phyloP scores from a whole-genome alignment of 1,140 invertebrate genomes.

The Mycetomoellerius zeteki region DNA sequence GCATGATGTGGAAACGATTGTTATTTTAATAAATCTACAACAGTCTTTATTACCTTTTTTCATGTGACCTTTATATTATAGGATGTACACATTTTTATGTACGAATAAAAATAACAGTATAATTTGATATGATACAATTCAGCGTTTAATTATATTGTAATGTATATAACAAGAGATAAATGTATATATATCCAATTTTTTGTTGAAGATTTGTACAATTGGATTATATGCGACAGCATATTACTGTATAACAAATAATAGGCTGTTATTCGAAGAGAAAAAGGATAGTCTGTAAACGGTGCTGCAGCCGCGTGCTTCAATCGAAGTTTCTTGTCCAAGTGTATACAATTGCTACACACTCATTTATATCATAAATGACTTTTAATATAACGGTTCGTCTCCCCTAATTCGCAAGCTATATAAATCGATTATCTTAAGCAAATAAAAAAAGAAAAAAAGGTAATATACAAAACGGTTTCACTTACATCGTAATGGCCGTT shows the following conservation, averaged over 20 bases:
- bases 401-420: conserved; percentile 57
- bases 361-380: conserved; percentile 63
- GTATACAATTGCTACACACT: conserved; percentile 59
- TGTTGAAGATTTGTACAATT: conserved; percentile 81
- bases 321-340: conserved; percentile 63
- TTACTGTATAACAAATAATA: conserved; percentile 76
- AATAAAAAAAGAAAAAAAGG: conserved; percentile 72
- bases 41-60: conserved; percentile 84
- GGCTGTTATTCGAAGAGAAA: conserved; percentile 70
- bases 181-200: conserved; percentile 76
- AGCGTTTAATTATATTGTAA: conserved; percentile 79
- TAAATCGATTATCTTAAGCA: conserved; percentile 67
- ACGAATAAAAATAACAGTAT: conserved; percentile 85
- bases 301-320: conserved; percentile 61
- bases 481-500: conserved; percentile 64
- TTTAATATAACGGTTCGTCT: conserved; percentile 63
- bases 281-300: conserved; percentile 68
- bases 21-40: conserved; percentile 75
- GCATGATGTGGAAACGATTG: background rate
- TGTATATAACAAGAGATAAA: conserved; percentile 82
- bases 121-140: conserved; percentile 82
- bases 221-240: conserved; percentile 70
- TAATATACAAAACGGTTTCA: conserved; percentile 75
- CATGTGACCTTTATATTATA: conserved; percentile 79
- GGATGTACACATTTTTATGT: conserved; percentile 78